phyloP scores from a whole-genome alignment of 2,888 invertebrate genomes.

The Aporophyla lueneburgensis region DNA sequence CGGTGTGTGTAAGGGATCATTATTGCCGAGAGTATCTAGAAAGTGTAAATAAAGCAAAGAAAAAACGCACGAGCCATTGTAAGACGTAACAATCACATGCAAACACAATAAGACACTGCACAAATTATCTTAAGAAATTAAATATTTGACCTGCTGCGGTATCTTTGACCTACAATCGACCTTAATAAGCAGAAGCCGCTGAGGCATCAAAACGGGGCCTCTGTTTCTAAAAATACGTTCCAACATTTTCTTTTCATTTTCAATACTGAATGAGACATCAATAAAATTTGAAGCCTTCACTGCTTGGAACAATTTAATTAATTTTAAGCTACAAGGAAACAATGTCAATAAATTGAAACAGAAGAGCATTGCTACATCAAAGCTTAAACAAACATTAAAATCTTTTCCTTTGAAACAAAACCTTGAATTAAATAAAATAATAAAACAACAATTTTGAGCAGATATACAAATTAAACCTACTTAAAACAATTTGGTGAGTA shows the following conservation, averaged over 20 bases:
- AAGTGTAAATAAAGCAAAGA: constrained; percentile 21
- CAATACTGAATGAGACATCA: constrained; percentile 16
- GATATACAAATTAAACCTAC: constrained; percentile 34
- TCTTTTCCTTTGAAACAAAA: constrained; percentile 40
- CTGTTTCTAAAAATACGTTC: not conserved
- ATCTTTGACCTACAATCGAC: not conserved
- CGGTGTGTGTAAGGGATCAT: not conserved
- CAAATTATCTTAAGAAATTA: constrained; percentile 1
- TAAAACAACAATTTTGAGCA: constrained; percentile 30
- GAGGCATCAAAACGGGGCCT: not conserved
- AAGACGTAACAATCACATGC: not conserved
- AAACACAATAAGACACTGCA: not conserved
- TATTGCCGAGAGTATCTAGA: not conserved
- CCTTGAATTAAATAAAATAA: constrained; percentile 32
- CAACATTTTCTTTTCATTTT: not conserved
- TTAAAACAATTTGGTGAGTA: constrained; percentile 20
- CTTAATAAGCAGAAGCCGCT: not conserved
- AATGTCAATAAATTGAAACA: constrained; percentile 33
- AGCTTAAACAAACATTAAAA: constrained; percentile 35
- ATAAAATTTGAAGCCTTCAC: constrained; percentile 4
- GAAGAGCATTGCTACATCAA: constrained; percentile 42
- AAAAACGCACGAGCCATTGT: not conserved
- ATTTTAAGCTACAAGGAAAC: constrained; percentile 37
- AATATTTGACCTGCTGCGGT: constrained; percentile 6
- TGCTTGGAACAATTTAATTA: constrained; percentile 41